Evolutionary conservation across 2,113 vertebrate species (phyloP).

Genomic region (Mesoclemmys tuberculata): DNA sequence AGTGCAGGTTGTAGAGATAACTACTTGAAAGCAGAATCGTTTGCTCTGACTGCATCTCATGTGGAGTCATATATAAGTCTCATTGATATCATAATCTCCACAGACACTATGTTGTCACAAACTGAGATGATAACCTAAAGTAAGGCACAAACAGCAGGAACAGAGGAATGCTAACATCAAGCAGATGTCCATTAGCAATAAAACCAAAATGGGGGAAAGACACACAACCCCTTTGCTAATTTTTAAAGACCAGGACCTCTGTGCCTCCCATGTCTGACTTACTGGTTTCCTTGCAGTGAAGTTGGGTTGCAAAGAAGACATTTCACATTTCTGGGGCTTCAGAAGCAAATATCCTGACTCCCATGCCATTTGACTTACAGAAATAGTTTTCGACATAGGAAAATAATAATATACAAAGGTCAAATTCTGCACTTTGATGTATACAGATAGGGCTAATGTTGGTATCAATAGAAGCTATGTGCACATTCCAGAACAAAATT

Average conservation of each 20-base stretch:
- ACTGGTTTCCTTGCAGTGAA: conserved; percentile 32
- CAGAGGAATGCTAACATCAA: conserved; percentile 64
- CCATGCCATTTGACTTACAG: neutral
- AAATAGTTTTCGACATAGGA: neutral
- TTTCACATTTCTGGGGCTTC: neutral
- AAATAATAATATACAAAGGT: neutral
- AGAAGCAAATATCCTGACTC: neutral
- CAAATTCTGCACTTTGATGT: neutral
- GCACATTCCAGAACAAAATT: conserved; percentile 1
- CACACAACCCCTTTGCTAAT: neutral
- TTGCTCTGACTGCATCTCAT: conserved; percentile 61
- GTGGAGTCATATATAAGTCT: conserved; percentile 64
- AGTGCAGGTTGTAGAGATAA: conserved; percentile 33
- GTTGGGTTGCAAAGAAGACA: no score
- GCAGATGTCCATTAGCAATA: conserved; percentile 62
- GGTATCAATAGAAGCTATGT: neutral
- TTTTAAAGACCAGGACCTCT: neutral
- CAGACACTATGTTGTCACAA: conserved; percentile 70
- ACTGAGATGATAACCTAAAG: conserved; percentile 71
- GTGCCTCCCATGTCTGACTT: conserved; percentile 24
- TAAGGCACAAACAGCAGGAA: conserved; percentile 68
- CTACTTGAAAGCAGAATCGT: conserved; percentile 28
- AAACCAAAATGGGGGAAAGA: conserved; percentile 37
- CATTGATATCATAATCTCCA: conserved; percentile 72
- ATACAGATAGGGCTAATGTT: neutral